A percentile compares a stretch with the other conserved stretches of the same genome.
Evolutionary conservation across 2,113 vertebrate species (phyloP).

Genomic region (Danionella cerebrum): DNA sequence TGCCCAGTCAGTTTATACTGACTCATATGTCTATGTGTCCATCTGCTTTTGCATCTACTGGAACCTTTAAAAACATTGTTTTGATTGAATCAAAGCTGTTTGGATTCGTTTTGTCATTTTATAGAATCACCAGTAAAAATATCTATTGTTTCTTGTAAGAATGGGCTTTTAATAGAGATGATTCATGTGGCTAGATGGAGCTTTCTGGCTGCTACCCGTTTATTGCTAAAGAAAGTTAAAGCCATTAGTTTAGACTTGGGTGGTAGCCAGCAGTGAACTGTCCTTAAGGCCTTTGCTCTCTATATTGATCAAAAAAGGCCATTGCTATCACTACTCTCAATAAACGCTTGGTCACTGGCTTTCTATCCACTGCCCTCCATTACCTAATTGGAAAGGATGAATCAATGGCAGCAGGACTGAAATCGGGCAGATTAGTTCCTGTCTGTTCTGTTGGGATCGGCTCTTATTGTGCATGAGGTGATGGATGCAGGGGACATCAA

Average conservation of each 20-base stretch:
- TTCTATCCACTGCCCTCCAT: slow-evolving; percentile 18
- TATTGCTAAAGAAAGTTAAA: slow-evolving; percentile 22
- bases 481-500: slow-evolving; percentile 18
- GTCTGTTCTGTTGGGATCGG: slow-evolving; percentile 16
- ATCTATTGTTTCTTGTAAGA: slow-evolving; percentile 39
- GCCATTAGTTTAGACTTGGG: slow-evolving; percentile 28
- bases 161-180: slow-evolving; percentile 37
- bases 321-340: slow-evolving; percentile 22
- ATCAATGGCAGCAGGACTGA: slow-evolving; percentile 22
- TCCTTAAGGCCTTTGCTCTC: background rate
- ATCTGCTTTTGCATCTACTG: background rate
- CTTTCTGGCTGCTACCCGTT: background rate
- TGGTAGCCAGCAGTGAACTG: background rate
- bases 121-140: slow-evolving; percentile 24
- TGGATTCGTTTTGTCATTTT: slow-evolving; percentile 1
- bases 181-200: slow-evolving; percentile 41
- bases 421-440: slow-evolving; percentile 23
- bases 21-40: background rate
- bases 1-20: too few species aligned
- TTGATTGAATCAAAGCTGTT: slow-evolving; percentile 19
- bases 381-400: slow-evolving; percentile 33
- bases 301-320: slow-evolving; percentile 28
- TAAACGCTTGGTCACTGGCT: slow-evolving; percentile 1
- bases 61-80: background rate
- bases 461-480: slow-evolving; percentile 27